Conservation (phyloP, 2,113 vertebrate genomes). For the Bambusicola thoracicus region DNA sequence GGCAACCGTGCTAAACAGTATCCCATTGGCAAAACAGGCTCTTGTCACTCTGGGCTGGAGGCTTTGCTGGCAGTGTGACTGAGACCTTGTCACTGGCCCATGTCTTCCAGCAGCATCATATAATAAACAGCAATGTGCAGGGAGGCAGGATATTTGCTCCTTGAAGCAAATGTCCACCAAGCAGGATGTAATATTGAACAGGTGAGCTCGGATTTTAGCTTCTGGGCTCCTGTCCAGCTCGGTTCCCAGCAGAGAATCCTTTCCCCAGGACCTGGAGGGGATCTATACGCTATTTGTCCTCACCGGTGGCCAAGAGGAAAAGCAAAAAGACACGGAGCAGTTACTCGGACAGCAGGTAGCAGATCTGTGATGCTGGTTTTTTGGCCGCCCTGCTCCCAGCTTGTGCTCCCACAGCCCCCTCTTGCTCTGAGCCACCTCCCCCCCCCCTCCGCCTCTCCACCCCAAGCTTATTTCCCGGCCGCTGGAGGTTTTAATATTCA, state of each 20-base stretch:
- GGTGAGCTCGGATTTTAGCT: background rate
- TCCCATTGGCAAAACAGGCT: background rate
- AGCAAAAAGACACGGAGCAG: background rate
- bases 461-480: constrained; percentile 23
- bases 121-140: no score
- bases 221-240: background rate
- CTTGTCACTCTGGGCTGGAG: background rate
- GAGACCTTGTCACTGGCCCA: background rate
- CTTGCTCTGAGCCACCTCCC: background rate
- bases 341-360: background rate
- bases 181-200: background rate
- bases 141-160: background rate
- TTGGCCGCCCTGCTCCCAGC: background rate
- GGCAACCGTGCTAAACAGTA: background rate
- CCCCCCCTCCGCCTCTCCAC: constrained; percentile 9
- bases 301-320: background rate
- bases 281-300: background rate
- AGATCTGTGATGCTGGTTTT: background rate
- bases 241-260: background rate
- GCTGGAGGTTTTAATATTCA: constrained; percentile 83
- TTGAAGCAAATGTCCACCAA: background rate
- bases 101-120: background rate
- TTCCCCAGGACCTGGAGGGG: background rate
- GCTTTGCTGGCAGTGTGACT: background rate
- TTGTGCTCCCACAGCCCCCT: background rate